Conservation (phyloP, 2,113 vertebrate species). For the Recurvirostra avosetta region DNA sequence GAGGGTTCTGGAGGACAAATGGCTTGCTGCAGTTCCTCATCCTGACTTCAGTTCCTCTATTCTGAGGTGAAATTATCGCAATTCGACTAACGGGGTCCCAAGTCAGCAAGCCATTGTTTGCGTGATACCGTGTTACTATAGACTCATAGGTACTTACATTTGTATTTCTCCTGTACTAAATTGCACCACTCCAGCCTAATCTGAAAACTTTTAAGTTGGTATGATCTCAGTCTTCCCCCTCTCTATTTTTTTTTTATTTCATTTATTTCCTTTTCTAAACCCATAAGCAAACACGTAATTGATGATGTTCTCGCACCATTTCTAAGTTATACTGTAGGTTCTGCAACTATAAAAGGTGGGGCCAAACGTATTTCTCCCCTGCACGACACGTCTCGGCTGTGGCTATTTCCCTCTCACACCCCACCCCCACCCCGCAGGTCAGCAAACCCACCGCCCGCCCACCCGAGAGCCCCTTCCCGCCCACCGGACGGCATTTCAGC, state of each 20-base stretch:
- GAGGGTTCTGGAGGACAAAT: neutral
- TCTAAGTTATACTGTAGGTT: neutral
- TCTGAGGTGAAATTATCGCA: neutral
- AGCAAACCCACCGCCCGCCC: no score
- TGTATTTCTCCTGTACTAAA: neutral
- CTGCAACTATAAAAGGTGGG: neutral
- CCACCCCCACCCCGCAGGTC: no score
- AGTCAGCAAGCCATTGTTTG: neutral
- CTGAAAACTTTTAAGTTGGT: neutral
- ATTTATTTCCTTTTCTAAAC: neutral
- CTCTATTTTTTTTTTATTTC: neutral
- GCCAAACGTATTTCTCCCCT: fast-evolving
- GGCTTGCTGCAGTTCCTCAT: neutral
- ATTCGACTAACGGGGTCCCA: neutral
- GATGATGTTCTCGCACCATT: neutral
- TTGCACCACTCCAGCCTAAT: fast-evolving
- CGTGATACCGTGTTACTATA: neutral
- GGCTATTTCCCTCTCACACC: no score
- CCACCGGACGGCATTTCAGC: no score
- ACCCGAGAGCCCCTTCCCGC: no score
- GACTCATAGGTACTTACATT: neutral
- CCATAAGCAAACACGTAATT: neutral
- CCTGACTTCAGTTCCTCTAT: neutral
- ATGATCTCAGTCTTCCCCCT: fast-evolving
- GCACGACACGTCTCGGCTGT: fast-evolving